Conservation (phyloP, 2,113 vertebrate species). For the Rallus limicola region DNA sequence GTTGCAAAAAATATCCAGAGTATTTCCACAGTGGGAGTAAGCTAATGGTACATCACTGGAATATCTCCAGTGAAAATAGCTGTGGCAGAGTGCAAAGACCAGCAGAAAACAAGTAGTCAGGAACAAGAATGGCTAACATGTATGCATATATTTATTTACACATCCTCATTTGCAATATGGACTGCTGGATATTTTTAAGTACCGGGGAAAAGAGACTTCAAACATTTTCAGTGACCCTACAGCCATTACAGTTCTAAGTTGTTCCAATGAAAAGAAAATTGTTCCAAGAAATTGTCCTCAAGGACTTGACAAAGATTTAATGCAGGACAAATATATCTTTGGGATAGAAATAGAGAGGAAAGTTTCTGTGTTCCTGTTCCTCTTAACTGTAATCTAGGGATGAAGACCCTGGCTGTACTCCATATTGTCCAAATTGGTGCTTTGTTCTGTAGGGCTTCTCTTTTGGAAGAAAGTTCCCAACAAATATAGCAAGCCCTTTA, state of each 20-base stretch:
- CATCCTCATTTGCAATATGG: background rate
- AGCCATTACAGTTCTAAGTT: conserved; percentile 1
- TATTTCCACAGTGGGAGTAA: conserved; percentile 72
- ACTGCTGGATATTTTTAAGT: conserved; percentile 48
- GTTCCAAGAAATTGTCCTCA: conserved; percentile 40
- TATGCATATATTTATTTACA: conserved; percentile 51
- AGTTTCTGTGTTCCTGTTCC: background rate
- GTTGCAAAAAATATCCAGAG: conserved; percentile 75
- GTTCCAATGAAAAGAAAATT: conserved; percentile 45
- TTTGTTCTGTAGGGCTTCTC: background rate
- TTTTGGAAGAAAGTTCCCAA: background rate
- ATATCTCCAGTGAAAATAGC: conserved; percentile 75
- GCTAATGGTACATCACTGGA: conserved; percentile 74
- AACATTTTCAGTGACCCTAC: conserved; percentile 56
- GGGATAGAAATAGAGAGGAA: background rate
- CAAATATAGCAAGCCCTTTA: conserved; percentile 6
- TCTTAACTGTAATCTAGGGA: background rate
- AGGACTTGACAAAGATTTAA: conserved; percentile 46
- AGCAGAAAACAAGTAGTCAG: conserved; percentile 8
- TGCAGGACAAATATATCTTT: conserved; percentile 33
- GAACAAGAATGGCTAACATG: conserved; percentile 31
- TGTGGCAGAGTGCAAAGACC: background rate
- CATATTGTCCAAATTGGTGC: background rate
- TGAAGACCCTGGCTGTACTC: background rate
- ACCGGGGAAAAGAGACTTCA: conserved; percentile 36